Base-by-base conservation (phyloP, 2,888 invertebrate species). In the Amphipyra tragopoginis region DNA sequence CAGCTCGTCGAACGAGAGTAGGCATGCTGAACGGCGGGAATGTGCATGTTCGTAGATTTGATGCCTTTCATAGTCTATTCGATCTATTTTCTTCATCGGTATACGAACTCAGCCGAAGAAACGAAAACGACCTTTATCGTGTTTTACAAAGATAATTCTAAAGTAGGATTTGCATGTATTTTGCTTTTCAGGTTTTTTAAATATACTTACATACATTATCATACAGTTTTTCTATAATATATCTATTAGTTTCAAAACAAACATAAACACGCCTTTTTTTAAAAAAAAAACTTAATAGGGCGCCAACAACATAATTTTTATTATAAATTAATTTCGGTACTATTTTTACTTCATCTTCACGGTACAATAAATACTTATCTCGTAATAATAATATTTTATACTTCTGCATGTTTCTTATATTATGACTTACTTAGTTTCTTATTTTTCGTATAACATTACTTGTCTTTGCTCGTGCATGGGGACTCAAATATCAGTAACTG, bases 391-490 rank as follows among this genome's bases (percentile, higher is more conserved):
- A 34, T 13, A 48, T 47, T 55, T 47, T 58, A 56, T 39, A 52
- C 44, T 72, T 62, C 34, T 48, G 75, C 75, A 75, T 75, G 75
- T 62, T 49, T 67, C 43, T 56, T 45, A 13, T 38, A 21, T 8
- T 49, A 40, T 52, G 5, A 48, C 29, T 13, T 13, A 48, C 21
- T 21, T 47, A 33, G 6, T 40, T 53, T 56, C 21, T 40, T 33
- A 34, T 45, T 10, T 44, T 60, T 36, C 2, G 6, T 6, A 61
- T 49, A 34, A 13, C 36, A 39, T 40, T n/a, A 51, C n/a, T 62
- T 50, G 13, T 61, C 14, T 65, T 65, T 54, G 45, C 56, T 70
- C 62, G 26, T 77, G 77, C 77, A 77, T 77, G 80, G 33, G 39
- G 13, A 50, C 10, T n/a, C n/a, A 11, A 40, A 14, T 26, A 45